Evolutionary conservation across 2,888 invertebrate genomes (phyloP).

Genomic region (Campoplex capitator): DNA sequence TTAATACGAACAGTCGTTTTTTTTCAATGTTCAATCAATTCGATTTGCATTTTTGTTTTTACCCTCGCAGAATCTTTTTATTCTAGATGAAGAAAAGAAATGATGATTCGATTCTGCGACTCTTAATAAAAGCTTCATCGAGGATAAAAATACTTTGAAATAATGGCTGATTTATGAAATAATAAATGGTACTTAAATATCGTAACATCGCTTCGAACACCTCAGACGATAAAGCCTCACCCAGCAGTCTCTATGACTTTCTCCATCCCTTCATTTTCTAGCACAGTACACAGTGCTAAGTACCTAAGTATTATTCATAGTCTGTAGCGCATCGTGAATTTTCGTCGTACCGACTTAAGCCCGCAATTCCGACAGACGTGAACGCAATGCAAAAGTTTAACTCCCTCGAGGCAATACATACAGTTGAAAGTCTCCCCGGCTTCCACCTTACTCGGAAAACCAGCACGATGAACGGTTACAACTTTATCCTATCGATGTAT

Average conservation of each 20-base stretch:
- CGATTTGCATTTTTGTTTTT: background rate
- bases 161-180: background rate
- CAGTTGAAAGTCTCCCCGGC: constrained; percentile 9
- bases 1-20: background rate
- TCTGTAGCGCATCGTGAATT: constrained; percentile 67
- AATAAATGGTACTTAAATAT: background rate
- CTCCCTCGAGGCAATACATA: constrained; percentile 23
- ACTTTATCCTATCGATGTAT: constrained; percentile 25
- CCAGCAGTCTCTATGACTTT: constrained; percentile 32
- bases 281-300: constrained; percentile 40
- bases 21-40: background rate
- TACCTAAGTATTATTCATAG: constrained; percentile 66
- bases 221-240: constrained; percentile 37
- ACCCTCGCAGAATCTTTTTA: background rate
- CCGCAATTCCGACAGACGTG: constrained; percentile 65
- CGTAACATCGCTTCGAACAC: background rate
- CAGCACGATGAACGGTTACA: constrained; percentile 28
- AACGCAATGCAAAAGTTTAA: constrained; percentile 60
- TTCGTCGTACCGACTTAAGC: constrained; percentile 60
- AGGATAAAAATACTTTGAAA: background rate
- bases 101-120: too few relatives aligned
- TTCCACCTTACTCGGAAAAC: constrained; percentile 12
- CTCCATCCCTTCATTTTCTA: constrained; percentile 25
- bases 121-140: background rate
- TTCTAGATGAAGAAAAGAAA: background rate